Evolutionary conservation across 2,797 vertebrate genomes (phyloP).

Genomic region (Nannoperca australis): DNA sequence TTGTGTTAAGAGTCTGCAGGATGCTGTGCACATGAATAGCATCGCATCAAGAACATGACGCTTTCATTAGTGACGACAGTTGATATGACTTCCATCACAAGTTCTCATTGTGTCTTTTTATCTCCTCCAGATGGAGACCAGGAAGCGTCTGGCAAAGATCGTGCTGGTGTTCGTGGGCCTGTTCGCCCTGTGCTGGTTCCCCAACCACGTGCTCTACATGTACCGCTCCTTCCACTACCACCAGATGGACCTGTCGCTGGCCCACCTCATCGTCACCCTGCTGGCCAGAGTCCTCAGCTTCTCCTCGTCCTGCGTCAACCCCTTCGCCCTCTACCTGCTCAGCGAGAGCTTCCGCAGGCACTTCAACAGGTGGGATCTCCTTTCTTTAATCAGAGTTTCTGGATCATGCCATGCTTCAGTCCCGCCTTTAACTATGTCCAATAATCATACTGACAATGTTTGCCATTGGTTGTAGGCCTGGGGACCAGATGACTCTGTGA

Average conservation of each 20-base stretch:
- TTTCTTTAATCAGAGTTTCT: neutral
- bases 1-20: neutral
- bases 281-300: conserved; percentile 94
- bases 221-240: conserved; percentile 97
- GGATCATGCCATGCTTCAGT: neutral
- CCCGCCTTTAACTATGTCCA: neutral
- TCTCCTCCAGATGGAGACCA: conserved; percentile 90
- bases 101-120: neutral
- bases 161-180: conserved; percentile 96
- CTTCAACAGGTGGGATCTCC: conserved; percentile 88
- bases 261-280: conserved; percentile 92
- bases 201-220: conserved; percentile 95
- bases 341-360: conserved; percentile 96
- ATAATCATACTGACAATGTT: neutral
- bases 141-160: conserved; percentile 95
- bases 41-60: too few species aligned
- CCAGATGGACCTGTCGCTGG: conserved; percentile 91
- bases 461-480: too few species aligned
- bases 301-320: conserved; percentile 96
- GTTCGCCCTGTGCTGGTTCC: conserved; percentile 97
- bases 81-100: too few species aligned
- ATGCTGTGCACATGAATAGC: neutral
- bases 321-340: conserved; percentile 96
- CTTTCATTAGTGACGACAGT: neutral
- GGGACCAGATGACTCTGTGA: too few species aligned